Evolutionary conservation across 2,888 invertebrate genomes (phyloP), one percentile per base, ranked within the genome.

Genomic region (Pomacea canaliculata): DNA sequence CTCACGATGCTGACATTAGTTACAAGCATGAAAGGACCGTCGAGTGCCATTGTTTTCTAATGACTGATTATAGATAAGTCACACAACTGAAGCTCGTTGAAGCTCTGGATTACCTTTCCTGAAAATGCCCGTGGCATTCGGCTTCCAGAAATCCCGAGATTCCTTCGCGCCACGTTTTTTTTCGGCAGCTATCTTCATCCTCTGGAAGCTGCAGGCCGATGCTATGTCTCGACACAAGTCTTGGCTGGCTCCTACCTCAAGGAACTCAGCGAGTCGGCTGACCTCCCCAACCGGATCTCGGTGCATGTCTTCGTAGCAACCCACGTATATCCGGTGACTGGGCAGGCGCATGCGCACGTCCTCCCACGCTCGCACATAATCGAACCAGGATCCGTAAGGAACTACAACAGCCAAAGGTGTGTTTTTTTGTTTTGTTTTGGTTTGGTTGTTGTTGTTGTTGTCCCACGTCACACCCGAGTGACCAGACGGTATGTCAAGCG

Each of bases 191-290:
- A 66, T 62, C 67, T 76, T 76, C 70, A 78, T 27, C n/a, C 71
- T 73, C 48, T 76, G 59, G 71, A 78, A 78, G 66, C 76, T 76
- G 72, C 78, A 78, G 63, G 73, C 73, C 18, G 73, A 67, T 18
- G 73, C 73, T 65, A 78, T 76, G 66, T 71, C 59, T 62, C 48
- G 23, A 63, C 46, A 66, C 48, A 73, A 65, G 27, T 70, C 19
- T 3, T 12, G 67, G 10, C 72, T 46, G 19, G 59, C 65, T 16
- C 59, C 48, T 10, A 60, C 27, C 7, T 68, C 76, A 49, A 78
- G 71, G 73, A 78, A 78, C 48, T 10, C 18, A n/a, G 78, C 78
- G 51, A 78, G 70, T 46, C 66, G 70, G 16, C 56, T 18, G 19
- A 70, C 68, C 46, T 78, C 70, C 19, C 59, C 49, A 48, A 67